Conservation (phyloP, 1,140 invertebrate species). For the Hydropsyche tenuis region DNA sequence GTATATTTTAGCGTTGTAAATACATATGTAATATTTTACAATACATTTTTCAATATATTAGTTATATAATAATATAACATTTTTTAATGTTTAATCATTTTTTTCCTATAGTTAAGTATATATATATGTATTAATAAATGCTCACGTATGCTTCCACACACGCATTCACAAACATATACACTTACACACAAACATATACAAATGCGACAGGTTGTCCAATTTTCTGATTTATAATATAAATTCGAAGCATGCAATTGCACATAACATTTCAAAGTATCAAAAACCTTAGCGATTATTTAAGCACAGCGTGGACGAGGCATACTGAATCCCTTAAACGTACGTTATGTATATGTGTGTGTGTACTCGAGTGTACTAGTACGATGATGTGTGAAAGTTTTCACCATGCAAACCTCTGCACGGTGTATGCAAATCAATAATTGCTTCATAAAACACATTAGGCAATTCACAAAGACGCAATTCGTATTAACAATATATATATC, state of each 20-base stretch:
- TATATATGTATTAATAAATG: not conserved
- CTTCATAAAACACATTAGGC: constrained; percentile 21
- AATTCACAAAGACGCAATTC: constrained; percentile 14
- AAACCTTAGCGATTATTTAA: constrained; percentile 35
- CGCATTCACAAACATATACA: constrained; percentile 21
- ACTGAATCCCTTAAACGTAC: constrained; percentile 14
- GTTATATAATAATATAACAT: constrained; percentile 18
- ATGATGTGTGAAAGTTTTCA: not conserved
- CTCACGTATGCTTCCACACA: constrained; percentile 1
- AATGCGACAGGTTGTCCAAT: no score
- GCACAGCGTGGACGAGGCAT: constrained; percentile 33
- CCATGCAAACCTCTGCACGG: not conserved
- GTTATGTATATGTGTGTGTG: constrained; percentile 1
- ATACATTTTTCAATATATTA: constrained; percentile 29
- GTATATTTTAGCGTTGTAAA: constrained; percentile 22
- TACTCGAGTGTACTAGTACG: not conserved
- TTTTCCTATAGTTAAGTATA: constrained; percentile 17
- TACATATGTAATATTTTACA: constrained; percentile 29
- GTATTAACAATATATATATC: not conserved
- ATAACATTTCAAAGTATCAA: constrained; percentile 36
- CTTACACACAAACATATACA: constrained; percentile 13
- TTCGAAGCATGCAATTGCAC: constrained; percentile 37
- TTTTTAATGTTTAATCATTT: constrained; percentile 14
- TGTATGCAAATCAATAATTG: not conserved
- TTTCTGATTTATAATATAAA: constrained; percentile 26